Base-by-base conservation (phyloP, 2,888 invertebrate genomes). In the Epirrita christyi region DNA sequence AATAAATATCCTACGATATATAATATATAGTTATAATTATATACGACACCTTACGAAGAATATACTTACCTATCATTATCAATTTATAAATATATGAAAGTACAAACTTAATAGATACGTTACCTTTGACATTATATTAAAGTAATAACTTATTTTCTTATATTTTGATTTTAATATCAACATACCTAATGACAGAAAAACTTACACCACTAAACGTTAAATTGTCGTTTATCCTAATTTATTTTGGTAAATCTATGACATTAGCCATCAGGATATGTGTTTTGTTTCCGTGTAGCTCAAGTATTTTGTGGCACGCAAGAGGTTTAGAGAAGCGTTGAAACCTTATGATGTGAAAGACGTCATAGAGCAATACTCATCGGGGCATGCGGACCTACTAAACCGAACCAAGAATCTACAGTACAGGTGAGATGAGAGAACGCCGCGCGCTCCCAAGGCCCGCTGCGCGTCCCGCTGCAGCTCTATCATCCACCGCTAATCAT, bases 331-430 rank as follows among this genome's bases (percentile, higher is more conserved):
- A 93, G 97, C 97, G 78, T 93, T 97, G 88, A 96, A 97, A 93
- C 97, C 97, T 70, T 97, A 97, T 92, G 97, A 97, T 93, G 97
- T 97, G 82, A 97, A 97, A 93, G 97, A 97, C 92, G 97, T 97
- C 86, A 97, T 97, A 88, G 97, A 97, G 90, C 97, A 97, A 92
- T 97, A 97, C 93, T 96, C 96, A 63, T 96, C 96, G 74, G 95
- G 95, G 81, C 96, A 97, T 88, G 96, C 97, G 68, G 97, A 97
- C 91, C 95, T 97, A 86, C 94, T 97, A 82, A 96, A 96, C 84
- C 93, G 97, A 88, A 96, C 97, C 85, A 97, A 96, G 94, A 96
- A 95, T 92, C 93, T 97, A 75, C 97, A 97, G 90, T 94, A 94
- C 93, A 96, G 96, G 95, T 95, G 94, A 93, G 93, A 85, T 68